Evolutionary conservation across 2,888 invertebrate species (phyloP).

Genomic region (Drosophila pullipes): DNA sequence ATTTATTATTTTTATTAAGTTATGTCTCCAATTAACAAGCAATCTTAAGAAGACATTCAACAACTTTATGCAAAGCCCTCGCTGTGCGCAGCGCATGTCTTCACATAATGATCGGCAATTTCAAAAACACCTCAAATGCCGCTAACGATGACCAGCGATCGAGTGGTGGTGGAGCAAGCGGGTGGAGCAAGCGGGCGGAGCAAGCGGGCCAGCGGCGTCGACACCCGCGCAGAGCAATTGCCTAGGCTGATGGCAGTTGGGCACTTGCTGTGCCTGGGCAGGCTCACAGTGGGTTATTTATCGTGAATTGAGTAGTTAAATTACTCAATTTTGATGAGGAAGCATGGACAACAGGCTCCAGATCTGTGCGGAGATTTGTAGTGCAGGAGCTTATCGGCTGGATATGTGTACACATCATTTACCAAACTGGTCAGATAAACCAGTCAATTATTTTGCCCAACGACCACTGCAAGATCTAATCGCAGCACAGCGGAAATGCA

Average conservation of each 20-base stretch:
- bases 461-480: constrained; percentile 45
- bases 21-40: background rate
- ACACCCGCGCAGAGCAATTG: constrained; percentile 64
- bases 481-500: constrained; percentile 49
- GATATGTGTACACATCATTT: constrained; percentile 61
- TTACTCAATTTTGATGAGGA: constrained; percentile 78
- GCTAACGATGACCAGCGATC: constrained; percentile 68
- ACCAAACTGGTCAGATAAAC: constrained; percentile 62
- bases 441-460: constrained; percentile 63
- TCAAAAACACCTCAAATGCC: constrained; percentile 83
- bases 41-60: background rate
- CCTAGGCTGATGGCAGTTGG: constrained; percentile 23
- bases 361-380: constrained; percentile 23
- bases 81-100: constrained; percentile 44
- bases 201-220: constrained; percentile 25
- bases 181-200: background rate
- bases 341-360: constrained; percentile 21
- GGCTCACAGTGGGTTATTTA: constrained; percentile 75
- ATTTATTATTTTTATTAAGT: background rate
- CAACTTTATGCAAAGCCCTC: constrained; percentile 48
- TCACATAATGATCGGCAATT: constrained; percentile 83
- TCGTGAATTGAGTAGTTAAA: constrained; percentile 82
- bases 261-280: constrained; percentile 58
- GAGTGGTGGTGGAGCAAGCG: constrained; percentile 17
- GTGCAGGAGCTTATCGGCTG: constrained; percentile 58